Base-by-base conservation (phyloP, 1,140 invertebrate genomes). In the Trissolcus basalis region DNA sequence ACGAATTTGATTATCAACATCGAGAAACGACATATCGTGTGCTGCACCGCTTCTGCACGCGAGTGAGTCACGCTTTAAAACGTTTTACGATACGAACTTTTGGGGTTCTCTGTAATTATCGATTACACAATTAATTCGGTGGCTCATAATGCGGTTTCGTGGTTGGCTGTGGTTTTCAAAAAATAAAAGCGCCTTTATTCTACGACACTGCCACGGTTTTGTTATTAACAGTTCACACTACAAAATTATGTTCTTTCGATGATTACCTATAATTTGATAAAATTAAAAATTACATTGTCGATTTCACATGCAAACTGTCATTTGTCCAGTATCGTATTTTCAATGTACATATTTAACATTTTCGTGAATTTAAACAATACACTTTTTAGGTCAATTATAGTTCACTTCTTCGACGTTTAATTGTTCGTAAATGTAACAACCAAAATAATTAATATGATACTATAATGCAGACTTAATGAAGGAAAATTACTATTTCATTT, bases 1-100 rank as follows among this genome's bases (percentile, higher is more conserved):
- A 83, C 82, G 85, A 88, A 85, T 86, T 87, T 86, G 86, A 87
- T 87, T 87, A 88, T 87, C 86, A 87, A 81, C 76, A 82, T 86
- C 80, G 80, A 83, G 79, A 69, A 86, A 86, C 81, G 82, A 80
- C 77, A 78, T 85, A 85, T 84, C 82, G 80, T 82, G 77, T 60
- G 75, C 53, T 72, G 72, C 59, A 78, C 73, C 63, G 60, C 53
- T 63, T 65, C 53, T 85, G 84, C 86, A 86, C 85, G 85, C 85
- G 82, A 87, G 61, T 87, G 85, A 87, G 85, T 87, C 85, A 87
- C 80, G 81, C 79, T 83, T 82, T 83, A 83, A 84, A 84, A 79
- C 80, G 64, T 79, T 72, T 75, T 75, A 75, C 68, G 64, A 74
- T 78, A 74, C 71, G n/a, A 74, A 74, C 67, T 78, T 74, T 78